These are phyloP conservation scores for Nasonovia ribisnigri DNA, from an alignment of 2,888 invertebrate genomes.

Conservation along the genomic window DNA sequence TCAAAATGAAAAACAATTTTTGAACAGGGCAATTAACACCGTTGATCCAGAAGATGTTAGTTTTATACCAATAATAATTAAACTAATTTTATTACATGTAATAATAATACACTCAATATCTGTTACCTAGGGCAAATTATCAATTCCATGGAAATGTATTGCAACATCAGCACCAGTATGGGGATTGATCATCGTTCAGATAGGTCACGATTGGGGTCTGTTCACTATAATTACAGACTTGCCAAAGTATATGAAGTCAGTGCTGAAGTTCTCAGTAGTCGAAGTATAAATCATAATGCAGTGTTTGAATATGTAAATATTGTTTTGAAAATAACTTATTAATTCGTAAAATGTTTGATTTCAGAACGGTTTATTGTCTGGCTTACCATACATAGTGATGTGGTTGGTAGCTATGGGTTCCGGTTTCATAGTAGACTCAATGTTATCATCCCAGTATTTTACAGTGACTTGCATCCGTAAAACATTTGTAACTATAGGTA, in stretches of 20 bases:
- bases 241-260: slow-evolving; percentile 79
- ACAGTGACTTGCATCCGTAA: slow-evolving; percentile 72
- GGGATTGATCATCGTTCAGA: slow-evolving; percentile 70
- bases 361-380: slow-evolving; percentile 76
- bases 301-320: not conserved
- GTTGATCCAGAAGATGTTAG: slow-evolving; percentile 30
- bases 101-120: not conserved
- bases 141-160: slow-evolving; percentile 81
- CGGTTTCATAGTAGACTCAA: slow-evolving; percentile 79
- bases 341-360: not conserved
- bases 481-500: slow-evolving; percentile 73
- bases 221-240: slow-evolving; percentile 81
- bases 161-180: slow-evolving; percentile 72
- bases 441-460: slow-evolving; percentile 70
- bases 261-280: slow-evolving; percentile 77
- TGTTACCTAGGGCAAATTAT: slow-evolving; percentile 72
- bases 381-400: slow-evolving; percentile 78
- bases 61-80: not conserved
- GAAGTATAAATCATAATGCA: slow-evolving; percentile 69
- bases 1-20: slow-evolving; percentile 75
- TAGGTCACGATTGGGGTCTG: slow-evolving; percentile 79
- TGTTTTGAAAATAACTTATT: not conserved
- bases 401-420: slow-evolving; percentile 77
- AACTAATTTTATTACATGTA: not conserved
- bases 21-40: slow-evolving; percentile 46